phyloP scores from a whole-genome alignment of 2,888 invertebrate species.

The Pyrrhosoma nymphula region DNA sequence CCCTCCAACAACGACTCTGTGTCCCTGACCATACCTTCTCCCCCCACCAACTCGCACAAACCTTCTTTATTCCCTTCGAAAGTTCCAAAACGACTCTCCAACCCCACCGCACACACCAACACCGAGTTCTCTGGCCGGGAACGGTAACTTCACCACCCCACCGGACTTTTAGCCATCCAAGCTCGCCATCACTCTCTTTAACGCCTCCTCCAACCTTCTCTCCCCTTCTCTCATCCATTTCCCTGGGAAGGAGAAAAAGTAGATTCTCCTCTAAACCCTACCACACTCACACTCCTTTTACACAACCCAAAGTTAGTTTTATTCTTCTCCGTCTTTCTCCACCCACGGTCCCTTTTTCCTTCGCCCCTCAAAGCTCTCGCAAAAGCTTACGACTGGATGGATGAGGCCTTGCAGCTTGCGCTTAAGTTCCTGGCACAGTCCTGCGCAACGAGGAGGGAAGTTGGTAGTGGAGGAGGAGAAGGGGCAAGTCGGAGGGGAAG shows the following conservation, averaged over 20 bases:
- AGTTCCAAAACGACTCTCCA: not conserved
- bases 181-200: not conserved
- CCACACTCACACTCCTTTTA: no score
- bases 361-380: no score
- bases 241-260: conserved; percentile 30
- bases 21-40: no score
- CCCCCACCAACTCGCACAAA: not conserved
- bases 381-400: no score
- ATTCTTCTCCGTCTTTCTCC: not conserved
- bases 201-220: conserved; percentile 4
- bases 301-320: not conserved
- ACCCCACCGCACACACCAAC: not conserved
- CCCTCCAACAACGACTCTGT: no score
- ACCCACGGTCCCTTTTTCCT: no score
- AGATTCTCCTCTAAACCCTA: not conserved
- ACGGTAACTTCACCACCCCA: not conserved
- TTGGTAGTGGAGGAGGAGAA: no score
- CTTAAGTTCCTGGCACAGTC: no score
- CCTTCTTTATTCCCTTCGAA: not conserved
- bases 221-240: conserved; percentile 36
- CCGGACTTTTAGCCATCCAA: not conserved
- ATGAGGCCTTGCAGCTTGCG: no score
- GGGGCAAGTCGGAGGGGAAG: no score
- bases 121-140: not conserved
- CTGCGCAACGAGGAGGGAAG: no score